Percentiles rank a stretch among this genome's conserved stretches.
Conservation (phyloP, 2,797 vertebrate species). For the Vipera ursinii region DNA sequence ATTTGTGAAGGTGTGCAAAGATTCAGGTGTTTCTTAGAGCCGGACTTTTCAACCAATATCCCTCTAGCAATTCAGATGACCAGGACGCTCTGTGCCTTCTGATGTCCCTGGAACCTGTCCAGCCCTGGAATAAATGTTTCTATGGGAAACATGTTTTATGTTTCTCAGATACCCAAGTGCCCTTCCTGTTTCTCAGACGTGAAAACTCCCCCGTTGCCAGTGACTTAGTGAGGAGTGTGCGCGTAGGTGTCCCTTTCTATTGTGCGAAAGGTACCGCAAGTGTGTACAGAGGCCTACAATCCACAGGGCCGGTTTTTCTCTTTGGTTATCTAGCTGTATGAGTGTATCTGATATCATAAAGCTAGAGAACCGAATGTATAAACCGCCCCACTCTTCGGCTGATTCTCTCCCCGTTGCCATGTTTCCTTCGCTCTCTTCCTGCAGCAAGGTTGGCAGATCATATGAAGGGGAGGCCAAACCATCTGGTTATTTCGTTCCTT, state of each 20-base stretch:
- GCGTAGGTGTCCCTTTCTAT: neutral
- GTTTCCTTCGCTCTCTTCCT: neutral
- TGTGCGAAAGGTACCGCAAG: neutral
- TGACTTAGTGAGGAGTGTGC: neutral
- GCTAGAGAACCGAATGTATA: conserved; percentile 99
- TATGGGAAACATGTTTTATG: too few relatives aligned
- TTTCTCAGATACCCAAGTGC: neutral
- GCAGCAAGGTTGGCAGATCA: too few relatives aligned
- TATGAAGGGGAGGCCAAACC: neutral
- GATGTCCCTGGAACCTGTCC: neutral
- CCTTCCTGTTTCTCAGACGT: neutral
- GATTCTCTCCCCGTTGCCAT: conserved; percentile 46
- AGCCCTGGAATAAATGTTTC: neutral
- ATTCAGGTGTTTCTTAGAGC: neutral
- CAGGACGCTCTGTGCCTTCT: neutral
- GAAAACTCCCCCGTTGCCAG: neutral
- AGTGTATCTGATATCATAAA: conserved; percentile 95
- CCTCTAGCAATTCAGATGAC: neutral
- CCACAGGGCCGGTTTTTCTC: conserved; percentile 78
- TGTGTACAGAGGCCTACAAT: conserved; percentile 15
- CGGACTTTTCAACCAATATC: neutral
- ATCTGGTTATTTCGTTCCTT: neutral
- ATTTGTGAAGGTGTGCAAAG: neutral
- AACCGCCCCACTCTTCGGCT: conserved; percentile 78
- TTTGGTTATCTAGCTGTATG: conserved; percentile 86